Base-by-base conservation (phyloP, 2,888 invertebrate species). In the Serrognathus titanus region DNA sequence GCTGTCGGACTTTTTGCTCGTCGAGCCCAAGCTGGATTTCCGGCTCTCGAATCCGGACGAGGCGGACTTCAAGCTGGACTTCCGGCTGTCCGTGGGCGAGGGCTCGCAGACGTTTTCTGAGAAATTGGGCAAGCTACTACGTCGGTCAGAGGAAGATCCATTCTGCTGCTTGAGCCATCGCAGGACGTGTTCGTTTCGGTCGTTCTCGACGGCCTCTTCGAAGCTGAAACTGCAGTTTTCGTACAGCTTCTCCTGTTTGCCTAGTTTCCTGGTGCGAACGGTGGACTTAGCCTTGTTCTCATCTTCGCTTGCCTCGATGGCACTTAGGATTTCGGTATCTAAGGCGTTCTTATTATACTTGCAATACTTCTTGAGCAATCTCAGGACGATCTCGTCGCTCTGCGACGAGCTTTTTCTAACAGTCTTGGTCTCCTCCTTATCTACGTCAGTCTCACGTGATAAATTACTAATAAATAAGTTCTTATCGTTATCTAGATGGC, bases 381-480 rank as follows among this genome's bases (percentile, higher is more conserved):
- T 69, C 59, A 77, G 64, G 35, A 76, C 78, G 56, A 78, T 71
- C 63, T 78, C 77, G 63, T 78, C 78, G 61, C 72, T 76, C 61
- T 76, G 75, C 46, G 69, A 69, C 45, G 72, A 69, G 51, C 61
- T 63, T 55, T 67, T 71, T 56, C 69, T 63, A 43, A 35, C 49
- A 49, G 11, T 48, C 41, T 38, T 57, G 37, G 16, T 38, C 45
- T 59, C 58, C 49, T 51, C 49, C 11, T 31, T 39, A 38, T 53
- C 51, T 57, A 65, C 65, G 62, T 71, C 68, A 63, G 67, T 66
- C 69, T 72, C 71, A 59, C 63, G 57, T 55, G 75, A 75, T 74
- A 75, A 73, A 71, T 76, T 75, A 74, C 72, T 69, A 73, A 75
- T 76, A 75, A 76, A 75, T 75, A 76, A 69, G 71, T 73, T 73